These are phyloP conservation scores for Cantharis rufa DNA, from an alignment of 2,888 invertebrate species.

Conservation along the genomic window DNA sequence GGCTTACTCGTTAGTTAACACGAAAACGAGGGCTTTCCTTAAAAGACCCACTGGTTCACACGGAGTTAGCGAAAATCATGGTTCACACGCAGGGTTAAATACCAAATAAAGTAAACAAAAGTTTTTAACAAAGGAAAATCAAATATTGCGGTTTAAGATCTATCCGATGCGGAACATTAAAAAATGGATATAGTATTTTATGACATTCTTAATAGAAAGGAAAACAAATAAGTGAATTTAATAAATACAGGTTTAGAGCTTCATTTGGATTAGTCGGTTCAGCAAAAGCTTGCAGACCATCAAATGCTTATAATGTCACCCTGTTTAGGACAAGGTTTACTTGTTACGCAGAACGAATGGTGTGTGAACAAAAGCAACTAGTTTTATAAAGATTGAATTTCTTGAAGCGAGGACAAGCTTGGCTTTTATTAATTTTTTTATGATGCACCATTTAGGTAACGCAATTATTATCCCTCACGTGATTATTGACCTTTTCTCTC, in stretches of 20 bases:
- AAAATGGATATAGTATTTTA: not conserved
- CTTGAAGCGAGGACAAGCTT: conserved; percentile 23
- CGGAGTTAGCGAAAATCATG: too few relatives aligned
- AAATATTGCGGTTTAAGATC: not conserved
- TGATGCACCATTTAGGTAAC: conserved; percentile 5
- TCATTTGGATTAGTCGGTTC: not conserved
- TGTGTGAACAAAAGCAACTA: conserved; percentile 25
- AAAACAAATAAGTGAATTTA: not conserved
- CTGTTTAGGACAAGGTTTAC: conserved; percentile 13
- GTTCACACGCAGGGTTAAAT: too few relatives aligned
- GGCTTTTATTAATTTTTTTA: conserved; percentile 26
- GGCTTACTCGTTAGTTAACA: too few relatives aligned
- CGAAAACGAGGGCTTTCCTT: too few relatives aligned
- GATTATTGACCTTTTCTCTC: not conserved
- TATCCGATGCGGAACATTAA: not conserved
- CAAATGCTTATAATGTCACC: not conserved
- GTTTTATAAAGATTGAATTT: conserved; percentile 28
- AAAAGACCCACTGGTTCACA: too few relatives aligned
- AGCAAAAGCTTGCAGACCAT: not conserved
- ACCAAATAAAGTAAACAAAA: not conserved
- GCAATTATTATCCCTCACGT: conserved; percentile 10
- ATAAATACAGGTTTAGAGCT: not conserved
- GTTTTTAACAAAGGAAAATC: not conserved
- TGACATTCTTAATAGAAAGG: not conserved
- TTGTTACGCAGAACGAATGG: conserved; percentile 13